A percentile compares a stretch with the other conserved stretches of the same genome.
Conservation (phyloP, 1,140 invertebrate species). For the Drosophila mojavensis region DNA sequence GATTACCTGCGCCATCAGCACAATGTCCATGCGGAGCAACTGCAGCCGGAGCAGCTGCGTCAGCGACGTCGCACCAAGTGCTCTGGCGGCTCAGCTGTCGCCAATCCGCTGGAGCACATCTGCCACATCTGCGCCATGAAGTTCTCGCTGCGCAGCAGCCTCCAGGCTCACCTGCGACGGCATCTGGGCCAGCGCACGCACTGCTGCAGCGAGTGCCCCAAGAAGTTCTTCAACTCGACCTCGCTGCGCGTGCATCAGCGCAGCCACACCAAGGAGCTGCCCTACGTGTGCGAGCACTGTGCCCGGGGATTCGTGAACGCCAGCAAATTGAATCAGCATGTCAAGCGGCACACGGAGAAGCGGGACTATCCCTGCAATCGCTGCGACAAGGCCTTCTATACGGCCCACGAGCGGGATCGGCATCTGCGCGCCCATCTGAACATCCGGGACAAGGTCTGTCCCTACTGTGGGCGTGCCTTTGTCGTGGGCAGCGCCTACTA, state of each 20-base stretch:
- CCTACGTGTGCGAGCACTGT: slow-evolving; percentile 74
- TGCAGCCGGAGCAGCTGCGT: slow-evolving; percentile 9
- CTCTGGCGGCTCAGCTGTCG: not conserved
- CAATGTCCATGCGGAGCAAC: slow-evolving; percentile 57
- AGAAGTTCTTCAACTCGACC: slow-evolving; percentile 72
- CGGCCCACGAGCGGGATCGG: slow-evolving; percentile 66
- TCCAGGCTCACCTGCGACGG: slow-evolving; percentile 63
- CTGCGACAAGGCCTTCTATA: slow-evolving; percentile 88
- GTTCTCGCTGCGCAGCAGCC: slow-evolving; percentile 66
- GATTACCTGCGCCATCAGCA: slow-evolving; percentile 59
- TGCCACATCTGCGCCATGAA: slow-evolving; percentile 77
- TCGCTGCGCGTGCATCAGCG: slow-evolving; percentile 64
- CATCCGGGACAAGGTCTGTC: slow-evolving; percentile 78
- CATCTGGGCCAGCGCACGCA: slow-evolving; percentile 60
- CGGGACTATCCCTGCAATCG: slow-evolving; percentile 89
- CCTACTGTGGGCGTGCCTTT: slow-evolving; percentile 87
- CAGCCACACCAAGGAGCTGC: slow-evolving; percentile 75
- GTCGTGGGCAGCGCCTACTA: slow-evolving; percentile 86
- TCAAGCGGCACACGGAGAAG: slow-evolving; percentile 88
- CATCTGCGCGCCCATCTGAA: slow-evolving; percentile 71
- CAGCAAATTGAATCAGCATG: slow-evolving; percentile 85
- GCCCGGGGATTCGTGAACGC: slow-evolving; percentile 80
- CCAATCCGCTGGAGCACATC: slow-evolving; percentile 53
- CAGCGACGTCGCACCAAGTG: slow-evolving; percentile 16
- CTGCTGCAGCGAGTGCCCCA: slow-evolving; percentile 64